Percentiles rank a stretch among this genome's conserved stretches.
Conservation (phyloP, 2,113 vertebrate genomes). For the Paracanthobrama guichenoti region DNA sequence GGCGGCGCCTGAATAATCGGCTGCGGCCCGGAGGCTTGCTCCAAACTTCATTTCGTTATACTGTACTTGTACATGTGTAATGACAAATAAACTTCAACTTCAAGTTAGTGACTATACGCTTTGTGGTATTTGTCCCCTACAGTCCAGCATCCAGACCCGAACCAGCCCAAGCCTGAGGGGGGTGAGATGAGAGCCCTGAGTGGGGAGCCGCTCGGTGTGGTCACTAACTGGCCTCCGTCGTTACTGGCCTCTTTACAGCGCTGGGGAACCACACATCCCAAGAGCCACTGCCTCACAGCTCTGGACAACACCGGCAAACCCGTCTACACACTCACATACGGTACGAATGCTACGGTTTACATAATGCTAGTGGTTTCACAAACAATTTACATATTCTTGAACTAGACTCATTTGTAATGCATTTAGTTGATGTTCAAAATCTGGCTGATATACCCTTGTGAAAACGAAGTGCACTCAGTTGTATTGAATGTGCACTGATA, state of each 20-base stretch:
- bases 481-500: background rate
- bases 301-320: conserved; percentile 90
- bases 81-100: too few relatives aligned
- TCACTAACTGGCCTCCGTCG: conserved; percentile 82
- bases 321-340: conserved; percentile 89
- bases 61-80: too few relatives aligned
- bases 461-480: background rate
- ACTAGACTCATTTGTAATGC: background rate
- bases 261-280: conserved; percentile 89
- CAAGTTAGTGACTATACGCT: background rate
- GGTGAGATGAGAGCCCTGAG: conserved; percentile 79
- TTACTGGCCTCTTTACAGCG: conserved; percentile 85
- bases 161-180: conserved; percentile 93
- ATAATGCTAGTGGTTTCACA: too few relatives aligned
- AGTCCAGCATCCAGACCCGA: conserved; percentile 93
- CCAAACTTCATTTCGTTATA: too few relatives aligned
- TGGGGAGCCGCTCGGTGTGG: conserved; percentile 81
- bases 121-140: background rate
- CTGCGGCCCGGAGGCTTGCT: too few relatives aligned
- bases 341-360: conserved; percentile 61
- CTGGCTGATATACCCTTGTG: background rate
- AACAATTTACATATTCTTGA: background rate
- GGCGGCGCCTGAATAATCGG: too few relatives aligned
- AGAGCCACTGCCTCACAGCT: conserved; percentile 87
- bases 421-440: background rate